These are phyloP conservation scores for Furcula furcula DNA, from an alignment of 2,888 invertebrate genomes.

Conservation along the genomic window DNA sequence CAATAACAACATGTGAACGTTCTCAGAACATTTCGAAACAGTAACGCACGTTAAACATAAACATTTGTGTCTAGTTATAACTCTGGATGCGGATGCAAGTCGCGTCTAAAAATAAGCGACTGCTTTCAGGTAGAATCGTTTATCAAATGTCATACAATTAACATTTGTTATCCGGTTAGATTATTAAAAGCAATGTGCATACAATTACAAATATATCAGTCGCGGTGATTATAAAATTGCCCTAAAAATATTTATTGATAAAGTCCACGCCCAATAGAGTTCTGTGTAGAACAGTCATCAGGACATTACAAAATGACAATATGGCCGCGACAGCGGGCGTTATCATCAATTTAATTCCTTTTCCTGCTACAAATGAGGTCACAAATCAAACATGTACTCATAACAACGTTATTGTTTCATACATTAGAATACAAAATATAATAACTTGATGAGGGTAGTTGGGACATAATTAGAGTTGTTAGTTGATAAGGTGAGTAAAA, in stretches of 20 bases:
- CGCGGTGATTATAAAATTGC: background rate
- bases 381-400: slow-evolving; percentile 59
- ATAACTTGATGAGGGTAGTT: slow-evolving; percentile 29
- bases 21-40: slow-evolving; percentile 67
- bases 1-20: slow-evolving; percentile 41
- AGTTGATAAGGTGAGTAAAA: background rate
- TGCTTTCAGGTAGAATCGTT: slow-evolving; percentile 33
- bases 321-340: slow-evolving; percentile 50
- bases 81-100: slow-evolving; percentile 63
- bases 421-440: slow-evolving; percentile 18
- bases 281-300: slow-evolving; percentile 17
- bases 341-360: slow-evolving; percentile 75
- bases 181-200: too few species aligned
- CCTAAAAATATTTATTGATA: slow-evolving; percentile 1
- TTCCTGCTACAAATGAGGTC: slow-evolving; percentile 79
- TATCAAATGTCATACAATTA: slow-evolving; percentile 12
- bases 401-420: slow-evolving; percentile 34
- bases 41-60: slow-evolving; percentile 65
- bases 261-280: slow-evolving; percentile 26
- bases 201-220: background rate
- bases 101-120: slow-evolving; percentile 54
- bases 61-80: slow-evolving; percentile 65
- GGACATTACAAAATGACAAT: slow-evolving; percentile 41
- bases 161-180: too few species aligned
- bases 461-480: background rate